A percentile compares a stretch with the other conserved stretches of the same genome.
Evolutionary conservation across 2,797 vertebrate species (phyloP).

Genomic region (Tapera naevia): DNA sequence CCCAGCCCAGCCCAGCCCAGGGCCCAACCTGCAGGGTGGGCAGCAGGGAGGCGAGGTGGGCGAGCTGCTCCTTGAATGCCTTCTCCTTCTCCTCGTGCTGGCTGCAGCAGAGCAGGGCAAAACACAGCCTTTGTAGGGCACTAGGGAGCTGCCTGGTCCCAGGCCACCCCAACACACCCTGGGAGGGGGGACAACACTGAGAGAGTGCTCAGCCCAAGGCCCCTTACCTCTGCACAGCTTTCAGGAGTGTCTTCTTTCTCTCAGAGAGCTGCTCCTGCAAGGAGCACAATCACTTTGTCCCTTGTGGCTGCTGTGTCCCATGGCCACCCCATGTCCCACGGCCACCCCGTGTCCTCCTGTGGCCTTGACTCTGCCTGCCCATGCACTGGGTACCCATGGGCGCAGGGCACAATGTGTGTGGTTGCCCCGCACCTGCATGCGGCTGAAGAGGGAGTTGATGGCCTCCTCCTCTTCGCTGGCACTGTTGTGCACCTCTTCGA

Average conservation of each 20-base stretch:
- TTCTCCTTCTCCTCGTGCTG: slow-evolving; percentile 92
- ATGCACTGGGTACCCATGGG: accelerated
- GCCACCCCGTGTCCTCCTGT: background rate
- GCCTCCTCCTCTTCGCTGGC: slow-evolving; percentile 89
- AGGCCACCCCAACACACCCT: background rate
- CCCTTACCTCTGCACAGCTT: slow-evolving; percentile 86
- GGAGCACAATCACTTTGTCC: accelerated
- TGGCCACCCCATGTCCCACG: accelerated
- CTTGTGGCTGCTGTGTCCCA: background rate
- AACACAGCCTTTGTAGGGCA: background rate
- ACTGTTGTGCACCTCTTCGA: slow-evolving; percentile 90
- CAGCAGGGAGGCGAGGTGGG: slow-evolving; percentile 85
- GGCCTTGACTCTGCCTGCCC: background rate
- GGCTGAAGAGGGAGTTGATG: slow-evolving; percentile 89
- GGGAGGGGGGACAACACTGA: accelerated
- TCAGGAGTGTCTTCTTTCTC: slow-evolving; percentile 84
- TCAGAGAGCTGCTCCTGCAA: slow-evolving; percentile 82
- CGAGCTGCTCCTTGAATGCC: slow-evolving; percentile 89
- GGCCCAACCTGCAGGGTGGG: slow-evolving; percentile 85
- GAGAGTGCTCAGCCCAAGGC: accelerated
- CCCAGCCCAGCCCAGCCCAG: background rate
- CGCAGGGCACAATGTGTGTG: accelerated
- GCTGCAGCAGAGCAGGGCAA: slow-evolving; percentile 63
- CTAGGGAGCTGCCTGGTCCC: background rate
- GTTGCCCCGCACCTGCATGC: slow-evolving; percentile 73